Base-by-base conservation (phyloP, 2,888 invertebrate genomes). In the Melikaiella ostensackeni region DNA sequence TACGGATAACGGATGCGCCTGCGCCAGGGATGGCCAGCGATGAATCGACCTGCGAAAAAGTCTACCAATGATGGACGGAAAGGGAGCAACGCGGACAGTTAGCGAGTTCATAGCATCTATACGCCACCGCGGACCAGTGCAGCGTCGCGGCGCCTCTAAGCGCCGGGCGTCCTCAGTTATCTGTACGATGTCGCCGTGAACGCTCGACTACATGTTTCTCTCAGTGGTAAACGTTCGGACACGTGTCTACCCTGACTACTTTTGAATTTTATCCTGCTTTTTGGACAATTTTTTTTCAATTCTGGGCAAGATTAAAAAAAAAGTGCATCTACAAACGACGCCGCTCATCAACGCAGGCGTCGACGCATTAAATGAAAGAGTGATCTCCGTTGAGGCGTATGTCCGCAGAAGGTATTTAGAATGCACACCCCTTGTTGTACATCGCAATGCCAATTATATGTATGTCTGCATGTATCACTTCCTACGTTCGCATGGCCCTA, bases 21-120 rank as follows among this genome's bases (percentile, higher is more conserved):
- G 87, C 87, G 88, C 84, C 75, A 77, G 63, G 59, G 35, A 80
- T 76, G 74, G 83, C 79, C 84, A 85, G 85, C 85, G 84, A 83
- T 82, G 86, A 86, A 90, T 90, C 90, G 89, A 90, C 89, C 90
- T 88, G 89, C 88, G 89, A 89, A 89, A 89, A 87, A 84, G 79
- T 81, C 79, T 73, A 79, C 86, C 87, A 88, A 81, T 80, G 80
- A 80, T 73, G 76, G 79, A 57, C 76, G 77, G 63, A 80, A 79
- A 80, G 79, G 78, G 78, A 81, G 79, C 78, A 77, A 76, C 77
- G 76, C 77, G 73, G 80, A 79, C 77, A 79, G 79, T 79, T 81
- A 80, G 81, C 24, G 16, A 62, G 30, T 62, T 30, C 21, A n/a
- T n/a, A 50, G 75, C 62, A 63, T 62, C 46, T 62, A 81, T 80